Base-by-base conservation (phyloP, 1,140 invertebrate genomes). In the Conus betulinus region DNA sequence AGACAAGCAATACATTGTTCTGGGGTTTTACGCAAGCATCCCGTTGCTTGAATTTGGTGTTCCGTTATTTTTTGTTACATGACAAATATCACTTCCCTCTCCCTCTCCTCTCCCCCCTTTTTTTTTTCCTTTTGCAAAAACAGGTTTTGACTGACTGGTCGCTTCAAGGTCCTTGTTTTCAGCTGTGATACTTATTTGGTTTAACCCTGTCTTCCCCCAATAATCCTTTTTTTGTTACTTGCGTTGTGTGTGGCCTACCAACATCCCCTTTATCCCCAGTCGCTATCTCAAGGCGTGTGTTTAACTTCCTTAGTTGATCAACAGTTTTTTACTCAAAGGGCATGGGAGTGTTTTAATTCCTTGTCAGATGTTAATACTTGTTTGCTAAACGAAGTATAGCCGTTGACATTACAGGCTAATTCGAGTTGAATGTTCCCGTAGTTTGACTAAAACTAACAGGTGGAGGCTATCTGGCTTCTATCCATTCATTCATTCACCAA, bases 101-200 rank as follows among this genome's bases (percentile, higher is more conserved):
- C 57, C 57, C 57, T 15, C 57, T 15, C 23, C 67, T 63, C 67
- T 20, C 67, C 20, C 4, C 2, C 57, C 20, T 67, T 25, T 78
- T 81, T 82, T 82, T 25, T 20, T 81, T 39, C n/a, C 25, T 13
- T 25, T 88, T 23, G 23, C 27, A 39, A 25, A n/a, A 11, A 78
- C 25, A 17, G 25, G 23, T 60, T 20, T 71, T 82, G 51, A 39
- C 51, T 88, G 78, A 63, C 78, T 88, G 87, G 25, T n/a, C 23
- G 20, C 27, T 20, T 51, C 25, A 63, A 13, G 20, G 81, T 83
- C 57, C 15, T 78, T 60, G 25, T 63, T 67, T 63, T 60, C 17
- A 88, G 71, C 78, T 88, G 81, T 81, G 81, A 83, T 88, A 87
- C 39, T 39, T 39, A 25, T 85, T 85, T 74, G 57, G 84, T 85